A percentile compares a stretch with the other conserved stretches of the same genome.
Evolutionary conservation across 2,113 vertebrate species (phyloP).

Genomic region (Ellobius talpinus): DNA sequence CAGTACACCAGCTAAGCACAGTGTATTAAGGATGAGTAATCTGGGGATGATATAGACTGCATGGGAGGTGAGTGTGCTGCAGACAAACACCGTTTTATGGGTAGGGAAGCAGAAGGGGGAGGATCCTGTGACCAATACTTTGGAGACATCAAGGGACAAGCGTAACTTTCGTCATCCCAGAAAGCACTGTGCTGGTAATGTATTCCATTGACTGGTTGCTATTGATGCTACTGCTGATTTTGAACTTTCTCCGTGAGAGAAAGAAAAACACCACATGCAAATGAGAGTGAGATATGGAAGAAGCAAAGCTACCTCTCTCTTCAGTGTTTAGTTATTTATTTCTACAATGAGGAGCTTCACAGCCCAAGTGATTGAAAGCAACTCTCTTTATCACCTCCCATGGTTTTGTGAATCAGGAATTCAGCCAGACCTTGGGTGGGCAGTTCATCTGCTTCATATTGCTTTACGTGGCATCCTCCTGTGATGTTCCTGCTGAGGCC

Average conservation of each 20-base stretch:
- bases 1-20: not conserved
- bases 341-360: not conserved
- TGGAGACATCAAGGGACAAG: not conserved
- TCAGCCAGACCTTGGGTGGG: not conserved
- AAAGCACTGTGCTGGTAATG: not conserved
- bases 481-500: not conserved
- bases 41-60: not conserved
- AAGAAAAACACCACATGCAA: not conserved
- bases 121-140: not conserved
- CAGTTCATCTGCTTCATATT: not conserved
- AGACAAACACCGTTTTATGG: not conserved
- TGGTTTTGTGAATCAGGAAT: not conserved
- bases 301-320: not conserved
- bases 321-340: not conserved
- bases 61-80: not conserved
- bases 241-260: not conserved
- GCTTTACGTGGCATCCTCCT: not conserved
- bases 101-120: not conserved
- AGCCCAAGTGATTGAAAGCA: not conserved
- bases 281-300: not conserved
- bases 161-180: not conserved
- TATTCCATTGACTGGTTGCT: not conserved
- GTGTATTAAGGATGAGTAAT: not conserved
- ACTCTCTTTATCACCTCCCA: not conserved
- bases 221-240: not conserved